Base-by-base conservation (phyloP, 2,113 vertebrate genomes). In the Hoplias malabaricus region DNA sequence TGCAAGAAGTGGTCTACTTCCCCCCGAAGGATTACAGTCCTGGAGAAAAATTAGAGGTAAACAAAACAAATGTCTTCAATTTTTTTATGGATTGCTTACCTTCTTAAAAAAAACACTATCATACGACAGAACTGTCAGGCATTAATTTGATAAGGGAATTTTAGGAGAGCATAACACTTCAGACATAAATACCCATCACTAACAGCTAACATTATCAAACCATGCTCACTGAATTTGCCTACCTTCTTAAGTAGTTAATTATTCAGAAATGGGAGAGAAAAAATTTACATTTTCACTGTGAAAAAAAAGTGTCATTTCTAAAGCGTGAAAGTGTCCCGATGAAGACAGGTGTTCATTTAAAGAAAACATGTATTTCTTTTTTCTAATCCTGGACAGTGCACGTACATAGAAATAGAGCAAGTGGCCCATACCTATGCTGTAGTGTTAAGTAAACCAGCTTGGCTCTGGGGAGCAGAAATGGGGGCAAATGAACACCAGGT, bases 381-480 rank as follows among this genome's bases (percentile, higher is more conserved):
- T 72, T 43, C 27, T 77, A 66, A 77, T 42, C 42, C 59, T 56
- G 67, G 73, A 79, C 84, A 98, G 97, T 98, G 97, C 80, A 98
- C 97, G 1, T 99, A 98, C 74, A 90, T 98, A 80, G 75, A 90
- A 80, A 88, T 98, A 1, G 96, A 94, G 31, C 96, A 99, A 84
- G 95, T 69, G 2, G 78, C 81, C 23, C 84, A 92, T 78, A 98
- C 96, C 0, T 84, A 94, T 69, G 94, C 94, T 31, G 93, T 98
- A 77, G 92, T 98, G 16, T 88, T 99, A 86, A 99, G 98, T 89
- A 95, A 89, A n/a, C 97, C 98, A 31, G 90, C 97, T 0, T 99
- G 98, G 98, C 87, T 99, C 27, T 98, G 97, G 97, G 97, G 98
- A 0, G 97, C 98, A 19, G 98, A 99, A 90, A 99, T 98, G 97